These are phyloP conservation scores for Diabrotica balteata DNA, from an alignment of 2,888 invertebrate species.

Conservation along the genomic window DNA sequence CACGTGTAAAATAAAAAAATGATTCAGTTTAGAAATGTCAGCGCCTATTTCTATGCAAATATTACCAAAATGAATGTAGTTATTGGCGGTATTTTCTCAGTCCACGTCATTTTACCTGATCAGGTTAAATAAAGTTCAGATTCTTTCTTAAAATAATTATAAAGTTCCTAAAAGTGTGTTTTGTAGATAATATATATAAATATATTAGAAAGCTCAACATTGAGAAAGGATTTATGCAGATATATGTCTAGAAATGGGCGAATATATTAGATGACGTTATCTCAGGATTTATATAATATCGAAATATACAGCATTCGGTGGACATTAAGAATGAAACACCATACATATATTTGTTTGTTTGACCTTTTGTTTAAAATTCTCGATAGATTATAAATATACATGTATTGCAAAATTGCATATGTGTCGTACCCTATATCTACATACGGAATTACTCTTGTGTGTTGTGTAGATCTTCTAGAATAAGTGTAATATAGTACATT, in stretches of 20 bases:
- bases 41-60: slow-evolving; percentile 20
- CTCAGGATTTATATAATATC: slow-evolving; percentile 20
- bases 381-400: slow-evolving; percentile 45
- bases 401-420: slow-evolving; percentile 52
- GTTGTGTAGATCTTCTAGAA: slow-evolving; percentile 62
- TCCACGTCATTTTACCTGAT: too few species aligned
- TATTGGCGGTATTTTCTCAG: too few species aligned
- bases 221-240: slow-evolving; percentile 6
- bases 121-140: too few species aligned
- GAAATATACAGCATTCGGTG: slow-evolving; percentile 19
- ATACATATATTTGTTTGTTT: slow-evolving; percentile 23
- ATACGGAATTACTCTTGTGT: slow-evolving; percentile 61
- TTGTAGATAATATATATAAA: slow-evolving; percentile 3
- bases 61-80: background rate
- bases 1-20: slow-evolving; percentile 12
- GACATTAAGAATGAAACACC: slow-evolving; percentile 22
- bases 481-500: slow-evolving; percentile 59
- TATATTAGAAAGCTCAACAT: slow-evolving; percentile 10
- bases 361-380: slow-evolving; percentile 50
- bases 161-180: slow-evolving; percentile 16
- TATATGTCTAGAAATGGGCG: slow-evolving; percentile 17
- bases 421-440: slow-evolving; percentile 52
- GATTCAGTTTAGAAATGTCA: slow-evolving; percentile 11
- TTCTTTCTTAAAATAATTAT: slow-evolving; percentile 10
- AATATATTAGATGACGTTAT: slow-evolving; percentile 11